phyloP scores from a whole-genome alignment of 2,113 vertebrate genomes.

The Bettongia penicillata region DNA sequence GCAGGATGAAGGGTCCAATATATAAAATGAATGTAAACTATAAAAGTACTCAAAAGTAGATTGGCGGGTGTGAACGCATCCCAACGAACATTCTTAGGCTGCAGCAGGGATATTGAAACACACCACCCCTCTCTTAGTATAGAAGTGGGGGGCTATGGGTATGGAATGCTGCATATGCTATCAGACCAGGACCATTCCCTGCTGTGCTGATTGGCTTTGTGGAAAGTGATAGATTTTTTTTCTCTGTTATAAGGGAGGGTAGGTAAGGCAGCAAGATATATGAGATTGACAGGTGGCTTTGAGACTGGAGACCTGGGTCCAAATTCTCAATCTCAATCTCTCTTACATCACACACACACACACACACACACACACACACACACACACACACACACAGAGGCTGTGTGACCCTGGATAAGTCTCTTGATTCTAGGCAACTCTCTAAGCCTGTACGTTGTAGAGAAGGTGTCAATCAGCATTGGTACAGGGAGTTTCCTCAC shows the following conservation, averaged over 20 bases:
- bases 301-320: too few species aligned
- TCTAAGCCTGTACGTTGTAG: background rate
- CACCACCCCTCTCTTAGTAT: background rate
- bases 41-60: background rate
- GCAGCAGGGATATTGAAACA: background rate
- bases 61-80: background rate
- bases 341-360: too few species aligned
- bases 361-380: too few species aligned
- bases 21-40: fast-evolving
- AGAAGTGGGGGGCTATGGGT: background rate
- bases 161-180: background rate
- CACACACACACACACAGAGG: too few species aligned
- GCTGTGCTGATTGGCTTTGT: background rate
- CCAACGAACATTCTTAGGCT: background rate
- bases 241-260: background rate
- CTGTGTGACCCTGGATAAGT: background rate
- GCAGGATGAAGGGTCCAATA: background rate
- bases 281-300: too few species aligned
- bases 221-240: background rate
- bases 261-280: background rate
- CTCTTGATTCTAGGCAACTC: background rate
- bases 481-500: background rate
- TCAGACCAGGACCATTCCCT: too few species aligned
- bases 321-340: too few species aligned
- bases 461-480: background rate